phyloP scores from a whole-genome alignment of 2,113 vertebrate genomes.

The Columba janthina region DNA sequence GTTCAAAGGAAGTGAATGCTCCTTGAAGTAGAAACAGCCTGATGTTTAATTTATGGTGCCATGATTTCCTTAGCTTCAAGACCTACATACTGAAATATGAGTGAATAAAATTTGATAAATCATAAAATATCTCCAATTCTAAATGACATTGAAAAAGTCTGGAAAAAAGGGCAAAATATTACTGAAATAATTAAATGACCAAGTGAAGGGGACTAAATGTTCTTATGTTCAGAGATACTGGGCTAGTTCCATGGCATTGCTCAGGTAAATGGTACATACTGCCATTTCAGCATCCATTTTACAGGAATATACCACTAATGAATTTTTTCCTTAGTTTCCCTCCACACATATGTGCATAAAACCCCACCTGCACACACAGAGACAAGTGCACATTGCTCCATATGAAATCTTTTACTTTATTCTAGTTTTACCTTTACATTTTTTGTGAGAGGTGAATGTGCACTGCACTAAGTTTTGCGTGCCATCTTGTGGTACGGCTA shows the following conservation, averaged over 20 bases:
- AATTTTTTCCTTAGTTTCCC: background rate
- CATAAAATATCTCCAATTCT: background rate
- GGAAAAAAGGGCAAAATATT: background rate
- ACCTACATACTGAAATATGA: background rate
- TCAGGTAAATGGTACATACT: background rate
- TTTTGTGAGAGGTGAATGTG: background rate
- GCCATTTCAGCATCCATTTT: background rate
- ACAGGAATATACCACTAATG: background rate
- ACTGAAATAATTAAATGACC: background rate
- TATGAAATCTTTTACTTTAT: background rate
- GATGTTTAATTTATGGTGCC: background rate
- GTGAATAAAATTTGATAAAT: constrained; percentile 2
- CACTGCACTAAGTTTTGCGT: background rate
- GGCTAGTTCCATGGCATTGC: background rate
- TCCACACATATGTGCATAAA: background rate
- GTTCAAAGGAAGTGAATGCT: background rate
- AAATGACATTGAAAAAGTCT: background rate
- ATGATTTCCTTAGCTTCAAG: background rate
- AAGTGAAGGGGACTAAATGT: background rate
- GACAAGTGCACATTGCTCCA: accelerated
- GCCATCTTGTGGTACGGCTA: constrained; percentile 29
- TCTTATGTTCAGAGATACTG: background rate
- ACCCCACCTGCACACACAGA: background rate
- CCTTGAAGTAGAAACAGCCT: background rate
- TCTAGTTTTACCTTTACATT: background rate